Percentiles rank a stretch among this genome's conserved stretches.
Conservation (phyloP, 2,797 vertebrate species). For the Moxostoma hubbsi region DNA sequence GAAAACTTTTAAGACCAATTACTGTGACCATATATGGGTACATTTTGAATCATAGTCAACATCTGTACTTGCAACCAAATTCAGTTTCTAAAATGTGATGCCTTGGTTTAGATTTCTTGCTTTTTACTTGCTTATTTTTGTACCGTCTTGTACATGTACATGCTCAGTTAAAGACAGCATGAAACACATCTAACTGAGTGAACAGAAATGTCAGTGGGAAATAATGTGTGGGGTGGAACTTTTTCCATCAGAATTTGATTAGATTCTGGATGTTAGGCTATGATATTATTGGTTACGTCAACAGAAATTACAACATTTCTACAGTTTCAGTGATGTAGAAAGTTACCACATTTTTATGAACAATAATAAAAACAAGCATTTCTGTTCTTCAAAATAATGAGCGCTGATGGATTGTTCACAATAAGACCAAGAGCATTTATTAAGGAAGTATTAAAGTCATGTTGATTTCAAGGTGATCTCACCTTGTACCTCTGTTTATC, state of each 20-base stretch:
- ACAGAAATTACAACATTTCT: too few relatives aligned
- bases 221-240: too few relatives aligned
- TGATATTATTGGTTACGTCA: too few relatives aligned
- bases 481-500: not conserved
- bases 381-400: not conserved
- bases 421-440: too few relatives aligned
- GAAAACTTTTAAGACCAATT: conserved; percentile 35
- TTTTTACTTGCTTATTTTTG: conserved; percentile 4
- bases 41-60: conserved; percentile 32
- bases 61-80: conserved; percentile 6
- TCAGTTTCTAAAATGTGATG: conserved; percentile 17
- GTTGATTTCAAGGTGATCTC: not conserved
- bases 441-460: not conserved
- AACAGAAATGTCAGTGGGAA: too few relatives aligned
- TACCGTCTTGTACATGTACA: not conserved
- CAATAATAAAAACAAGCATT: not conserved
- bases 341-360: not conserved
- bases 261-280: too few relatives aligned
- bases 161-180: not conserved
- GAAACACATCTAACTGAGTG: not conserved
- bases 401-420: not conserved
- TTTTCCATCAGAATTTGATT: too few relatives aligned
- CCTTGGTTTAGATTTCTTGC: not conserved
- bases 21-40: conserved; percentile 35
- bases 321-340: not conserved